Evolutionary conservation across 2,888 invertebrate species (phyloP), one percentile per base, ranked within the genome.

Genomic region (Boloria selene): DNA sequence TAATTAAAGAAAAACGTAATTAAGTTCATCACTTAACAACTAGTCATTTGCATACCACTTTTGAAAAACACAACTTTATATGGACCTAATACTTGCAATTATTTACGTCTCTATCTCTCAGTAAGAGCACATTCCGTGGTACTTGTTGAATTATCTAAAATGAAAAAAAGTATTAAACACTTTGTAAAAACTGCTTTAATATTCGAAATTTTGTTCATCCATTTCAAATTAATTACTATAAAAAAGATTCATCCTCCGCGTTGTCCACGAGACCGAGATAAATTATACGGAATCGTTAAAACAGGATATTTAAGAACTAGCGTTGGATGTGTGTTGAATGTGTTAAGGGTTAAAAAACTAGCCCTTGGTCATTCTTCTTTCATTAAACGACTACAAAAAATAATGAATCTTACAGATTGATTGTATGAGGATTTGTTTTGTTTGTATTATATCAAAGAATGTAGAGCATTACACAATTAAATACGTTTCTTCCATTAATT

Each of bases 281-380:
- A 56, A 56, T 56, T 56, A 56, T 56, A 56, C 56, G 56, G 45
- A 56, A 56, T 45, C 45, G 56, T 56, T 56, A 56, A 45, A 56
- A 56, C 56, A 56, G 56, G 56, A 56, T 56, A 56, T 56, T 56
- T 56, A 56, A 56, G 56, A 45, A 56, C 56, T 56, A 56, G 56
- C 56, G 26, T 38, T 38, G 31, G 31, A 56, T 56, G 56, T 55
- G 55, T 56, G 56, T 56, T 56, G 45, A 56, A 45, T 22, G 45
- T 45, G 44, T 56, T 56, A 56, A 22, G n/a, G 44, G 45, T 56
- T 38, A 38, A 38, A 38, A 22, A 56, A 45, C 22, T 26, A 22
- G 22, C 14, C 56, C 45, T 44, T 18, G 44, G 18, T 44, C 4
- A 44, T 55, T 55, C 16, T 42, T 17, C 13, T 50, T 38, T 10